Base-by-base conservation (phyloP, 1,140 invertebrate species). In the Drosophila prosaltans region DNA sequence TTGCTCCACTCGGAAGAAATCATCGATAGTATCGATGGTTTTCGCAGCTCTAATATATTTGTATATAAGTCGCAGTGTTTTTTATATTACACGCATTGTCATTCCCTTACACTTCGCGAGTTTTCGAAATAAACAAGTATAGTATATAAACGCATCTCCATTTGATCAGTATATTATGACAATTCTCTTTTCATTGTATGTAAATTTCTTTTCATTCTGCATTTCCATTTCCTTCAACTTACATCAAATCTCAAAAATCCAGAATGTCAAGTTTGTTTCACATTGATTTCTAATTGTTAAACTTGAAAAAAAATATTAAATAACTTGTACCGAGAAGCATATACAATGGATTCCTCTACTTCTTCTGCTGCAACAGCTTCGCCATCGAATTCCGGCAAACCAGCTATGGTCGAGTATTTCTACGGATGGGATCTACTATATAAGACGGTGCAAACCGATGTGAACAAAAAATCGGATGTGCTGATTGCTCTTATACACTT, bases 371-470 rank as follows among this genome's bases (percentile, higher is more conserved):
- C 58, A 30, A n/a, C 58, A 0, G 40, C 69, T 11, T 7, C 48
- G n/a, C 8, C 61, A 0, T 8, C 62, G 9, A 41, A 7, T 2
- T 59, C 57, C 11, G 36, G 58, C 36, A 62, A 62, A 40, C 10
- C 61, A 2, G 40, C 40, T 28, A 63, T 62, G 8, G 54, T 65
- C 80, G 78, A 90, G 10, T 90, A 90, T 62, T 92, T 95, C 58
- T 96, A 96, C 91, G 96, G 96, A n/a, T 96, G 96, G 94, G 95
- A 96, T 86, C 91, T 96, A 62, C 92, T 96, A 36, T 95, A 94
- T 74, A 94, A 93, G 79, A 93, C 94, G 16, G 93, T 95, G 55
- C 93, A 94, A 78, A 92, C 92, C 57, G 94, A 95, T 81, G 39
- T 59, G 11, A 91, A 92, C 57, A 94, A 94, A 72, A 96, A 96